A percentile compares a stretch with the other conserved stretches of the same genome.
These are phyloP conservation scores for Carlito syrichta DNA, from an alignment of 2,113 vertebrate species.

Conservation along the genomic window DNA sequence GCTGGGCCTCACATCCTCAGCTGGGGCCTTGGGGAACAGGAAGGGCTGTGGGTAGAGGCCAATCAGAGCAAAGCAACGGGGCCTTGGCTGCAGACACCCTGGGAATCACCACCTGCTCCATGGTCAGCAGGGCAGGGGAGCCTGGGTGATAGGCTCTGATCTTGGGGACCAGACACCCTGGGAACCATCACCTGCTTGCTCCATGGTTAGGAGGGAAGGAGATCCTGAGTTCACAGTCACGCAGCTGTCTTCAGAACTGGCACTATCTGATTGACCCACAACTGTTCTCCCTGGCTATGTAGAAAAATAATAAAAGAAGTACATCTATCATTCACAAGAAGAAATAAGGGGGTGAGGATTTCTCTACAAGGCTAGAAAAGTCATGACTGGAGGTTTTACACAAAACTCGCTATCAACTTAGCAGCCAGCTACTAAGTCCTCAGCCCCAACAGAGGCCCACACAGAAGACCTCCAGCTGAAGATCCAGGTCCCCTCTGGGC, in stretches of 20 bases:
- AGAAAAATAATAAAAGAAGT: background rate
- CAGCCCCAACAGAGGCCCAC: background rate
- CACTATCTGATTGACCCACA: background rate
- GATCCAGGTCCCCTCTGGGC: background rate
- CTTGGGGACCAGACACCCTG: no score
- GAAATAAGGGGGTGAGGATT: background rate
- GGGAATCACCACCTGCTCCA: background rate
- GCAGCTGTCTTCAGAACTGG: background rate
- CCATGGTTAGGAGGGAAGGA: no score
- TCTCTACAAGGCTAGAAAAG: background rate
- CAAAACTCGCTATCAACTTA: background rate
- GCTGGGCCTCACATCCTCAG: background rate
- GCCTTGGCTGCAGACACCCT: background rate
- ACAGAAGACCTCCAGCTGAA: background rate
- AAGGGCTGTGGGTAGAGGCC: background rate
- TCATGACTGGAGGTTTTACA: background rate
- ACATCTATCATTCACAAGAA: background rate
- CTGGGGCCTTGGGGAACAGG: background rate
- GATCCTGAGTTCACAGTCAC: background rate
- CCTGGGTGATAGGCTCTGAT: no score
- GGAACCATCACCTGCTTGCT: no score
- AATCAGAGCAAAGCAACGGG: accelerated
- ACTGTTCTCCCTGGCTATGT: background rate
- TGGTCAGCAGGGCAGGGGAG: background rate
- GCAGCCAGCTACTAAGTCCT: background rate